phyloP scores from a whole-genome alignment of 1,140 invertebrate species.

The Orussus abietinus region DNA sequence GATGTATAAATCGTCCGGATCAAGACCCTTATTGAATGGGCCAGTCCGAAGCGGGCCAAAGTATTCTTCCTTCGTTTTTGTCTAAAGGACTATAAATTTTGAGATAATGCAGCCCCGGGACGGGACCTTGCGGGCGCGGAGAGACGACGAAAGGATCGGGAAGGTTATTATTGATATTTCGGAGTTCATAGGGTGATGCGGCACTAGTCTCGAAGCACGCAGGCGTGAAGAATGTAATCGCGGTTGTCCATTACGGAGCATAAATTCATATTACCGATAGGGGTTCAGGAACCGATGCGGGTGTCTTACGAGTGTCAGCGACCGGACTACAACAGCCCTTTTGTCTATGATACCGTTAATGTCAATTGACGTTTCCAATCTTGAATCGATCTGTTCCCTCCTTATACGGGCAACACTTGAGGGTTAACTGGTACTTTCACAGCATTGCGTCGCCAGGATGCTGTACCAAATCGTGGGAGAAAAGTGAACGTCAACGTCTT shows the following conservation, averaged over 20 bases:
- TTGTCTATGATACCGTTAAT: too few relatives aligned
- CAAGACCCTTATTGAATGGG: constrained; percentile 17
- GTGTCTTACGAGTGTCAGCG: too few relatives aligned
- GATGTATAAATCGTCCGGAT: constrained; percentile 18
- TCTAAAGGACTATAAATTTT: constrained; percentile 35
- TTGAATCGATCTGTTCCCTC: too few relatives aligned
- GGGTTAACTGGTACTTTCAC: too few relatives aligned
- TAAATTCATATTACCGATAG: constrained; percentile 22
- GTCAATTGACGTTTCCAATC: too few relatives aligned
- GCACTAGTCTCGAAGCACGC: constrained; percentile 15
- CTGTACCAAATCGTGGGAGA: too few relatives aligned
- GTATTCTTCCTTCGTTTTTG: constrained; percentile 31
- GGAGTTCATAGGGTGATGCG: constrained; percentile 28
- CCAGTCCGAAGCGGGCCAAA: constrained; percentile 16
- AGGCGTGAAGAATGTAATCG: constrained; percentile 6
- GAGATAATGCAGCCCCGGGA: constrained; percentile 20
- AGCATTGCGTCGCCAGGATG: too few relatives aligned
- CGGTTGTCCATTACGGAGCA: constrained; percentile 18
- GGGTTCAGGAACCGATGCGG: constrained; percentile 8
- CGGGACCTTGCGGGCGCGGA: neutral
- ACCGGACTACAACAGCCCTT: too few relatives aligned
- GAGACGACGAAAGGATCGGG: constrained; percentile 6
- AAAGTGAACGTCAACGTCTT: too few relatives aligned
- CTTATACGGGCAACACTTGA: too few relatives aligned
- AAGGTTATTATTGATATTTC: constrained; percentile 30